Evolutionary conservation across 92 coral and sea anemone genomes (phyloP), one percentile per base, ranked within the genome.

Genomic region (Paragorgia papillata): DNA sequence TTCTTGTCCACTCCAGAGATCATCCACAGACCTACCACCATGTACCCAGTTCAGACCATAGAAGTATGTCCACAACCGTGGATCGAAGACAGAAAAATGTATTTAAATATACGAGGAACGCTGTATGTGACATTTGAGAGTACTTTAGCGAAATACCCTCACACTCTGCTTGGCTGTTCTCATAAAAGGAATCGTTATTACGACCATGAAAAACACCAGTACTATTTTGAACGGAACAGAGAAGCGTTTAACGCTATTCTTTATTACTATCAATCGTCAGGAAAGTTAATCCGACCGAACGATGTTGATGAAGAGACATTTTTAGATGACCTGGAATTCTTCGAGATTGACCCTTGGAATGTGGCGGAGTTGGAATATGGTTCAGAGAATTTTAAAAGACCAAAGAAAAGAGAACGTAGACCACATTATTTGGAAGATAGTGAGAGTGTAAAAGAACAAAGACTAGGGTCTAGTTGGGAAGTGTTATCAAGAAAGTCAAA

Each of bases 161-260:
- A 90, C 39, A 88, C 97, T 17, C 83, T 95, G 12, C 80, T 95
- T 29, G 99, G 99, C 60, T 84, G 92, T 19, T 80, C 91, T 1
- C 88, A 80, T n/a, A 95, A 95, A 79, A 95, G 99, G 46, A 78
- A 81, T 31, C 83, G 66, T 29, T 95, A 82, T 73, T 95, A 86
- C 65, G 97, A 95, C 82, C 54, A 80, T 15, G 84, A 68, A 60
- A 91, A 85, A 32, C 80, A 84, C 39, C 95, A 95, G 65, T 95
- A 83, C 43, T 91, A 88, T 67, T 95, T 95, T 85, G 91, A 95
- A 50, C 89, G 99, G 34, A 91, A 91, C 79, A 92, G 95, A 3
- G 88, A 85, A 41, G 97, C 96, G 8, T 95, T 95, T 66, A 92
- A 95, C 57, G 92, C 99, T 9, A 91, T 95, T 40, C 86, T 95